Conservation (phyloP, 2,888 invertebrate species). For the Orthosia gothica region DNA sequence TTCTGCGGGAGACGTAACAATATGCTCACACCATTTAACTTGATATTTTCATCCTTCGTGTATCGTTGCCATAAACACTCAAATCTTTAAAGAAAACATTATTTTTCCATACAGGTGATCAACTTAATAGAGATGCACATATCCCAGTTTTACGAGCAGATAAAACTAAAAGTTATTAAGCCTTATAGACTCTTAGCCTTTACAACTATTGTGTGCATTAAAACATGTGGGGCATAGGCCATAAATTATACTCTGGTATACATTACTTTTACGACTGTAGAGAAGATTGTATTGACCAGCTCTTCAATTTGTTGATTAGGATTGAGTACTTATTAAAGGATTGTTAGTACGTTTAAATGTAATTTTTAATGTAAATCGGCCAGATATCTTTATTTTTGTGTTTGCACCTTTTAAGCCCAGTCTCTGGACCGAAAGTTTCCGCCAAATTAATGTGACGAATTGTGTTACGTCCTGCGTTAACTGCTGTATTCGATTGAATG, state of each 20-base stretch:
- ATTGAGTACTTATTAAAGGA: neutral
- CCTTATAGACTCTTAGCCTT: constrained; percentile 16
- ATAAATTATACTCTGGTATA: constrained; percentile 45
- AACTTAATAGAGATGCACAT: constrained; percentile 45
- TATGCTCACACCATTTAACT: neutral
- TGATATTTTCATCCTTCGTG: neutral
- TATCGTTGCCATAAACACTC: neutral
- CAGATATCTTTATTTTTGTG: neutral
- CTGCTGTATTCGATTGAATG: too few relatives aligned
- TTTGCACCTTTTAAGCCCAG: neutral
- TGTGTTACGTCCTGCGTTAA: too few relatives aligned
- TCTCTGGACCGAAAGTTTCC: too few relatives aligned
- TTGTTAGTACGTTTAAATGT: too few relatives aligned
- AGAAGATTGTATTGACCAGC: constrained; percentile 2
- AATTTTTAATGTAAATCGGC: too few relatives aligned
- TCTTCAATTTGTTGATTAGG: neutral
- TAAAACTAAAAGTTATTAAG: constrained; percentile 58
- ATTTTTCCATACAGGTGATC: neutral
- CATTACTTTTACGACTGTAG: constrained; percentile 30
- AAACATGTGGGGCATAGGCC: constrained; percentile 42
- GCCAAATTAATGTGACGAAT: too few relatives aligned
- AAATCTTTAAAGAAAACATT: neutral
- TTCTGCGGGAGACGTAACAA: too few relatives aligned
- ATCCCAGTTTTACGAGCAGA: constrained; percentile 53
- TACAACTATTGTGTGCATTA: constrained; percentile 57